Percentiles rank a stretch among this genome's conserved stretches.
These are phyloP conservation scores for Microctenopoma steveboyesi DNA, from an alignment of 2,797 vertebrate species.

Conservation along the genomic window DNA sequence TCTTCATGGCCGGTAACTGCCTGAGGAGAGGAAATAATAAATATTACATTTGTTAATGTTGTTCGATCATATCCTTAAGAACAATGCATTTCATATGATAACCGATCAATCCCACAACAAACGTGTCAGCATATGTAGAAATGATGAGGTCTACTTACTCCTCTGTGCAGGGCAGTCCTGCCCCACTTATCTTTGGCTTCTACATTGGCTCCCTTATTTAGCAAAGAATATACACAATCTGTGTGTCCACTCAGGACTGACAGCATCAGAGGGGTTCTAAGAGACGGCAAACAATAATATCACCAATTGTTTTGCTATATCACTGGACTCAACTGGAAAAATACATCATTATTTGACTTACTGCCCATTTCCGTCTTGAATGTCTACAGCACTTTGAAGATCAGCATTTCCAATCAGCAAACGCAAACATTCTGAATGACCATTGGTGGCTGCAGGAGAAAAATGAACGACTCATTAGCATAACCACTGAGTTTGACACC, in stretches of 20 bases:
- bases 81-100: not conserved
- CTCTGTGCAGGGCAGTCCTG: constrained; percentile 94
- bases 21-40: constrained; percentile 73
- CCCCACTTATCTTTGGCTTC: constrained; percentile 99
- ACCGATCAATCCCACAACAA: too few relatives aligned
- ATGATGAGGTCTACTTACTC: constrained; percentile 82
- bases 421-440: constrained; percentile 97
- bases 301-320: not conserved
- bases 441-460: constrained; percentile 90
- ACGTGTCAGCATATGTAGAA: not conserved
- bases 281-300: constrained; percentile 31
- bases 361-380: constrained; percentile 98
- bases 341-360: constrained; percentile 76
- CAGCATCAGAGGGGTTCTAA: constrained; percentile 96
- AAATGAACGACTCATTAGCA: not conserved
- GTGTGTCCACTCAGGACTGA: constrained; percentile 97
- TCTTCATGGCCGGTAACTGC: constrained; percentile 97
- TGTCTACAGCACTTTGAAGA: constrained; percentile 94
- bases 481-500: not conserved
- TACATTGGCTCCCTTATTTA: constrained; percentile 95
- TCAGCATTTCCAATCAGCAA: constrained; percentile 97
- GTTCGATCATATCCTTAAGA: not conserved
- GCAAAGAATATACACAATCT: constrained; percentile 95
- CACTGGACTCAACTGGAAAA: not conserved
- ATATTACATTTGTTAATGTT: not conserved